These are phyloP conservation scores for Halcyon smyrnensis DNA, from an alignment of 2,797 vertebrate species.

Conservation along the genomic window DNA sequence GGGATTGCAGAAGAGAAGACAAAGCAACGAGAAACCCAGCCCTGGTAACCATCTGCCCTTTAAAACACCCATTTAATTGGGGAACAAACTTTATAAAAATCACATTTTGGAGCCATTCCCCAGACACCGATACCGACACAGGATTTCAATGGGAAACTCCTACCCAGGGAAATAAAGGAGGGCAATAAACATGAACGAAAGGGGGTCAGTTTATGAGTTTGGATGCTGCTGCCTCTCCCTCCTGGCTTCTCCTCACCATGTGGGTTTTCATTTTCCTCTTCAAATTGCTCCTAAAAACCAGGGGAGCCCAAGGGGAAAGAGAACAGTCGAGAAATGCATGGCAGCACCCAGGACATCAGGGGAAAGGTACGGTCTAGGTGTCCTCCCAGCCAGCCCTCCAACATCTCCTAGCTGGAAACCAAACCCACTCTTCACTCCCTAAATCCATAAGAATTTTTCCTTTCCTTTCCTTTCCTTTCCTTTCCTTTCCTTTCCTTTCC, in stretches of 20 bases:
- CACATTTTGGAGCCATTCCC: neutral
- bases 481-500: no score
- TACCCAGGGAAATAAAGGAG: neutral
- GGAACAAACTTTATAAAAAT: neutral
- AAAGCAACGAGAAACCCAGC: neutral
- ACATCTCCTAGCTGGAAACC: neutral
- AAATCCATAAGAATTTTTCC: neutral
- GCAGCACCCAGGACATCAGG: neutral
- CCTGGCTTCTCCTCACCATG: neutral
- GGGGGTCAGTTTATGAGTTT: neutral
- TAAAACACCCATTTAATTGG: neutral
- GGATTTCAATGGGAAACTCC: neutral
- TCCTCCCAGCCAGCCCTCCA: neutral
- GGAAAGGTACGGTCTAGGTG: neutral
- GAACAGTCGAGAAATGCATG: accelerated
- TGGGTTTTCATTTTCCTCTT: neutral
- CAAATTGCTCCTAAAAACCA: neutral
- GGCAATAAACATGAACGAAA: neutral
- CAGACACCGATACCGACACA: neutral
- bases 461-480: no score
- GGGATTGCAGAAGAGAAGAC: neutral
- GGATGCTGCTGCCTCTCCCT: neutral
- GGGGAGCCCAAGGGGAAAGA: neutral
- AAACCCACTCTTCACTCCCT: neutral
- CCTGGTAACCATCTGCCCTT: neutral